Percentiles rank a stretch among this genome's conserved stretches.
phyloP scores from a whole-genome alignment of 2,113 vertebrate genomes.

The Xenopus tropicalis region DNA sequence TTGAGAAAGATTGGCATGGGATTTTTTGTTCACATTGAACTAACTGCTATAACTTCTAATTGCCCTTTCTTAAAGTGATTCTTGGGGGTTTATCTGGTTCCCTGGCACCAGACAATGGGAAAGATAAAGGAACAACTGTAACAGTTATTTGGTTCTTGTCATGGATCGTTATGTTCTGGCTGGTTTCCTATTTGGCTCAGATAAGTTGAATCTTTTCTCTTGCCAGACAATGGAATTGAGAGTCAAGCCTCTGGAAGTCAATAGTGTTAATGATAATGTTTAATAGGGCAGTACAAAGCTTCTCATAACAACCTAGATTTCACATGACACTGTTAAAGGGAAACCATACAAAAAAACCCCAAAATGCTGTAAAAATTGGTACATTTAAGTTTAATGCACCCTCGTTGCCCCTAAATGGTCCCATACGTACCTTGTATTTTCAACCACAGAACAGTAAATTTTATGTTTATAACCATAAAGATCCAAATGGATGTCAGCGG shows the following conservation, averaged over 20 bases:
- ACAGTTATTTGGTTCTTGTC: constrained; percentile 12
- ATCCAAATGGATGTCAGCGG: no score
- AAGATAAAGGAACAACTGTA: constrained; percentile 16
- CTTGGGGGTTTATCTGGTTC: constrained; percentile 4
- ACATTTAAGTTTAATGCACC: no score
- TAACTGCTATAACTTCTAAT: not conserved
- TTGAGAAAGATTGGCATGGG: constrained; percentile 4
- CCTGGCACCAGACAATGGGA: constrained; percentile 4
- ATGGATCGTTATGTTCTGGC: constrained; percentile 26
- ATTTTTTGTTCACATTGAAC: not conserved
- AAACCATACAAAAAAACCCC: constrained; percentile 10
- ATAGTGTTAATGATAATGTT: constrained; percentile 40
- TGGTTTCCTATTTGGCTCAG: constrained; percentile 34
- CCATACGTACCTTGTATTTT: not conserved
- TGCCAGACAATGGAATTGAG: constrained; percentile 35
- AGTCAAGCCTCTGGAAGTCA: constrained; percentile 17
- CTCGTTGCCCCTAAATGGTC: no score
- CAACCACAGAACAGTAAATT: no score
- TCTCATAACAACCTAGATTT: constrained; percentile 22
- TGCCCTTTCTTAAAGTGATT: not conserved
- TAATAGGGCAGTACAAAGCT: constrained; percentile 25
- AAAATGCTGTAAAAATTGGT: no score
- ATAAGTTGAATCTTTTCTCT: constrained; percentile 18
- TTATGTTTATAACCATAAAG: no score
- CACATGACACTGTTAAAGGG: constrained; percentile 4